Percentiles rank a stretch among this genome's conserved stretches.
These are phyloP conservation scores for Azorinus chamasolen DNA, from an alignment of 2,888 invertebrate species.

Conservation along the genomic window DNA sequence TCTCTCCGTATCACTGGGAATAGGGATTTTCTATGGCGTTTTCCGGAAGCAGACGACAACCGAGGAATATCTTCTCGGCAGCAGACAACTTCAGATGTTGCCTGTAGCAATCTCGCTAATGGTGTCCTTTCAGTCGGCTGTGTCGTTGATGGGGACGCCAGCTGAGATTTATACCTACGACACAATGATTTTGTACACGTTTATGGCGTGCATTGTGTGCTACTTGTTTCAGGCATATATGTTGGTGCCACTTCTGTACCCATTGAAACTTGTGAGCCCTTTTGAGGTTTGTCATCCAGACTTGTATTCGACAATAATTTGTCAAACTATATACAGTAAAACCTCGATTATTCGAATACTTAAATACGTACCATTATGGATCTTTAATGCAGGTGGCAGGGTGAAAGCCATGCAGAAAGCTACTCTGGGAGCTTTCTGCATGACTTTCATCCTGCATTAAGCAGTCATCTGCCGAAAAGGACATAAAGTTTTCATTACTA, in stretches of 20 bases:
- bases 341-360: no score
- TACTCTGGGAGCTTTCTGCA: no score
- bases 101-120: conserved; percentile 71
- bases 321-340: no score
- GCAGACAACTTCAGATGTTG: conserved; percentile 54
- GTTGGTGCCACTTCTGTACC: conserved; percentile 67
- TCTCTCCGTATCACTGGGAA: conserved; percentile 34
- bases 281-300: conserved; percentile 59
- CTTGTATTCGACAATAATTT: no score
- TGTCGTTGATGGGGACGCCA: conserved; percentile 67
- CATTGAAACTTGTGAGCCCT: conserved; percentile 65
- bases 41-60: conserved; percentile 38
- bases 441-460: no score
- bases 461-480: no score
- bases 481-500: no score
- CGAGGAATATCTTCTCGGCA: conserved; percentile 66
- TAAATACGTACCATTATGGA: no score
- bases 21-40: conserved; percentile 54
- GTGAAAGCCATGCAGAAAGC: no score
- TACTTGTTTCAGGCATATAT: conserved; percentile 49
- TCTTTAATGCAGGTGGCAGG: no score
- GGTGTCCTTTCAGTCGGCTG: conserved; percentile 72
- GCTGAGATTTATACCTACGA: conserved; percentile 67
- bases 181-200: conserved; percentile 43
- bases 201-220: conserved; percentile 33